Conservation (phyloP, 2,888 invertebrate species). For the Drosophila atroscutellata region DNA sequence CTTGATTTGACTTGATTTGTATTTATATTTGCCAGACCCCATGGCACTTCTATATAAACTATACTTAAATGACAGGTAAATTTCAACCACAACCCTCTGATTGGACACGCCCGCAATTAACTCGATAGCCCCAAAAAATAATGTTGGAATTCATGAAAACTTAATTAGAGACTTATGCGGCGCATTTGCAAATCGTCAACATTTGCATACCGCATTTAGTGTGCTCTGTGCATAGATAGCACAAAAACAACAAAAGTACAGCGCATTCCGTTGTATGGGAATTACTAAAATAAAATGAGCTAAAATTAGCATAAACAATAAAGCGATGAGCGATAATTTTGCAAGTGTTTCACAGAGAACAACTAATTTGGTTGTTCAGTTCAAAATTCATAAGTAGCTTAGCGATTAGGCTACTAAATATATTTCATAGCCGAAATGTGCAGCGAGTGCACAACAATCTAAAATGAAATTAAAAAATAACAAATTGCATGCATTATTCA, state of each 20-base stretch:
- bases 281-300: constrained; percentile 75
- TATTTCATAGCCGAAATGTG: constrained; percentile 60
- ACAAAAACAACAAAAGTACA: constrained; percentile 51
- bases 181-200: constrained; percentile 57
- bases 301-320: constrained; percentile 76
- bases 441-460: background rate
- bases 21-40: background rate
- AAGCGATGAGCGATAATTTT: constrained; percentile 74
- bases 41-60: background rate
- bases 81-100: constrained; percentile 9
- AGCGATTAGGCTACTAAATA: constrained; percentile 10
- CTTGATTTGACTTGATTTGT: background rate
- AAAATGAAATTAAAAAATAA: constrained; percentile 52
- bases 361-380: constrained; percentile 64
- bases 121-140: constrained; percentile 51
- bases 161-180: constrained; percentile 73
- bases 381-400: constrained; percentile 58
- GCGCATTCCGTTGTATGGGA: constrained; percentile 18
- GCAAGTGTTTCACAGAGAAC: constrained; percentile 57
- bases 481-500: constrained; percentile 48
- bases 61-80: constrained; percentile 20
- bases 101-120: constrained; percentile 26
- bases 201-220: constrained; percentile 76
- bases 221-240: constrained; percentile 63
- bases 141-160: constrained; percentile 71